phyloP scores from a whole-genome alignment of 2,888 invertebrate species.

The Morpho helenor region DNA sequence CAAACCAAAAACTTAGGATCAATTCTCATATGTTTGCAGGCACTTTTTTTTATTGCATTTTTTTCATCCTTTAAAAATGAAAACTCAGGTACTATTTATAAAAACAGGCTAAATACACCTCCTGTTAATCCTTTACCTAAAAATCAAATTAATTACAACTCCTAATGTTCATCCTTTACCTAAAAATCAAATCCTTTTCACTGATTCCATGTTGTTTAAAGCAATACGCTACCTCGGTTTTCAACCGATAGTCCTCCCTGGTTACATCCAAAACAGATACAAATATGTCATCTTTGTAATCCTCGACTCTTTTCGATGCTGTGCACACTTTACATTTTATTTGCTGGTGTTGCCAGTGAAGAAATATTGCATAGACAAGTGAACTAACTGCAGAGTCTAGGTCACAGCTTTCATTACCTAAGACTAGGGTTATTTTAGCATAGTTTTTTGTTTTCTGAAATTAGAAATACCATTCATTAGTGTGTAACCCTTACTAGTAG shows the following conservation, averaged over 20 bases:
- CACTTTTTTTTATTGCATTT: too few relatives aligned
- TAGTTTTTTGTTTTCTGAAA: constrained; percentile 47
- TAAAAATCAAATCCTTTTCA: constrained; percentile 81
- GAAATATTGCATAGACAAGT: constrained; percentile 78
- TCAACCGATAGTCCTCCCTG: constrained; percentile 82
- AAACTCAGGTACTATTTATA: too few relatives aligned
- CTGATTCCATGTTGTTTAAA: constrained; percentile 79
- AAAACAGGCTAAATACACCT: too few relatives aligned
- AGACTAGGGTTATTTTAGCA: constrained; percentile 72
- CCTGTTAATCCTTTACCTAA: too few relatives aligned
- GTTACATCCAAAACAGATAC: constrained; percentile 87
- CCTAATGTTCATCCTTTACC: constrained; percentile 46
- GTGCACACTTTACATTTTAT: constrained; percentile 50
- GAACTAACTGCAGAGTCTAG: constrained; percentile 90
- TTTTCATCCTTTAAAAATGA: too few relatives aligned
- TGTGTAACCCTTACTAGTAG: too few relatives aligned
- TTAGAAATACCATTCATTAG: background rate
- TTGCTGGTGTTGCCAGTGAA: constrained; percentile 57
- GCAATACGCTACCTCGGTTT: constrained; percentile 86
- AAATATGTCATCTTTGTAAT: constrained; percentile 59
- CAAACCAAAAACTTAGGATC: too few relatives aligned
- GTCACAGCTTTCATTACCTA: constrained; percentile 94
- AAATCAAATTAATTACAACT: too few relatives aligned
- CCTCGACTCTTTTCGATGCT: constrained; percentile 29
- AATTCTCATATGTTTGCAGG: too few relatives aligned